Evolutionary conservation across 2,113 vertebrate genomes (phyloP), one percentile per base, ranked within the genome.

Genomic region (Sinocyclocheilus anophthalmus): DNA sequence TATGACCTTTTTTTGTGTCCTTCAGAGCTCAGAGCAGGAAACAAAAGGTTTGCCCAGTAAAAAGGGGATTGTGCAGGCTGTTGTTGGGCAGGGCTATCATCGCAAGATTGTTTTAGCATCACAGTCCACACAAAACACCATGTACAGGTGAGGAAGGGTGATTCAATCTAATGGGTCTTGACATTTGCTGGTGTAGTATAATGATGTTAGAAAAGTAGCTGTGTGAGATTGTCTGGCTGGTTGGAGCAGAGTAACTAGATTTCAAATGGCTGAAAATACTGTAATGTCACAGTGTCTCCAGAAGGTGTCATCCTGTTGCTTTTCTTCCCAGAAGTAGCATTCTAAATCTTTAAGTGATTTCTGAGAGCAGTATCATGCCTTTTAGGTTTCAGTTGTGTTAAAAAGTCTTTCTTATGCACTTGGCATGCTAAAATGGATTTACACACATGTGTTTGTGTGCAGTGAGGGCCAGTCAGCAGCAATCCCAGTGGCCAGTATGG

Each of bases 401-500:
- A 42, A 65, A 65, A 22, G 22, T 50, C 14, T 16, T 26, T 50
- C 14, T 55, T 4, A 33, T 77, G 24, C 76, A 55, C 11, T n/a
- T 45, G 4, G 22, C 22, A 1, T 75, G 20, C 20, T 50, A 6
- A 30, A 57, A 18, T 69, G 45, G 2, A 0, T 53, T 4, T 50
- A 13, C 18, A 45, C 42, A 18, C 12, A 3, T 45, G 42, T 57
- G 24, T 42, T 42, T 83, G 75, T 92, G 87, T 85, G 39, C 92
- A 98, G 97, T 85, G 98, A 99, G 83, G 98, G 97, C 13, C 98
- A 99, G 89, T 99, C 98, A 12, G 97, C 97, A 39, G 98, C 98
- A 84, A 99, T 99, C 88, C 98, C 97, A 59, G 98, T 99, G 87
- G 98, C 98, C 88, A 99, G 98, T 85, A 97, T 99, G 98, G 98